phyloP scores from a whole-genome alignment of 2,797 vertebrate species.

The Heteromormyrus szaboi region DNA sequence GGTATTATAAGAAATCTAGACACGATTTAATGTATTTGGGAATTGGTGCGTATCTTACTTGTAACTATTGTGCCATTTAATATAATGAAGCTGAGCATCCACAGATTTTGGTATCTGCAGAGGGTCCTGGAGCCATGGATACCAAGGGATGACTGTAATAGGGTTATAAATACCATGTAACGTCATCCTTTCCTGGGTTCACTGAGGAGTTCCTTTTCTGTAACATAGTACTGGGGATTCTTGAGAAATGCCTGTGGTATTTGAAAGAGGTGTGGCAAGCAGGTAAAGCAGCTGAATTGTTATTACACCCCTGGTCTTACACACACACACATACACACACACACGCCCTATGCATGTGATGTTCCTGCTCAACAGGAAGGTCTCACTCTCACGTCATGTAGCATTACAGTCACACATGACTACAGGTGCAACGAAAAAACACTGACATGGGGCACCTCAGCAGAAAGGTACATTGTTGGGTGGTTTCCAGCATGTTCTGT shows the following conservation, averaged over 20 bases:
- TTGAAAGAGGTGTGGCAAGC: background rate
- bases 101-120: background rate
- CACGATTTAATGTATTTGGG: background rate
- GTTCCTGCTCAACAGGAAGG: background rate
- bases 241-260: background rate
- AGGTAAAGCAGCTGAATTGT: background rate
- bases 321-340: background rate
- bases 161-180: background rate
- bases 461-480: background rate
- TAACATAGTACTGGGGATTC: background rate
- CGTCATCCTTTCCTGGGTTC: background rate
- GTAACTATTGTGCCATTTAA: background rate
- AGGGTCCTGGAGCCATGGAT: background rate
- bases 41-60: background rate
- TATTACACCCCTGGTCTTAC: background rate
- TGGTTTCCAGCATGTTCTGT: background rate
- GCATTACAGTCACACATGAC: background rate
- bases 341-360: background rate
- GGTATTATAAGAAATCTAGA: background rate
- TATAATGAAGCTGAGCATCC: background rate
- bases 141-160: background rate
- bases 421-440: background rate
- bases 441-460: background rate
- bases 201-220: background rate
- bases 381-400: background rate